Evolutionary conservation across 2,888 invertebrate genomes (phyloP).

Genomic region (Melanotus villosus): DNA sequence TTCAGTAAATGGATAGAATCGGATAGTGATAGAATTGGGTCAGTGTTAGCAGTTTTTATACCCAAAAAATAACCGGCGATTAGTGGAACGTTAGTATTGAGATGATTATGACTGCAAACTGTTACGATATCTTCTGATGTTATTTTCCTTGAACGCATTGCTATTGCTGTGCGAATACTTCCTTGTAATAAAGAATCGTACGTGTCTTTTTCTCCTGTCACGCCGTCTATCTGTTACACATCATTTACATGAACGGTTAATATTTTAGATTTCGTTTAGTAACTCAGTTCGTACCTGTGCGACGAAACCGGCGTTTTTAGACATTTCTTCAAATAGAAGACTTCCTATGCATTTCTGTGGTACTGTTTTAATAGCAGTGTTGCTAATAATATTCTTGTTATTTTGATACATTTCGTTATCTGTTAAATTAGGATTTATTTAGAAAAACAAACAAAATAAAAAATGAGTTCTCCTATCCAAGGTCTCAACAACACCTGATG

Average conservation of each 20-base stretch:
- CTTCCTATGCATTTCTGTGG: too few species aligned
- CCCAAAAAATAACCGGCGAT: constrained; percentile 69
- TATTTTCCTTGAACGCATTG: constrained; percentile 60
- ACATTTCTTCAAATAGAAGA: too few species aligned
- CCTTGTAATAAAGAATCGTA: constrained; percentile 57
- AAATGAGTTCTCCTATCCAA: too few species aligned
- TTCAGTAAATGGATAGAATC: constrained; percentile 54
- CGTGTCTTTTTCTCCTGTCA: constrained; percentile 59
- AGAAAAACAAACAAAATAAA: too few species aligned
- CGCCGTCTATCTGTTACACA: constrained; percentile 65
- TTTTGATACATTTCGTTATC: too few species aligned
- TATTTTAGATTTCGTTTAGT: too few species aligned
- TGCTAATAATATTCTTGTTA: constrained; percentile 47
- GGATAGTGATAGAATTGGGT: constrained; percentile 53
- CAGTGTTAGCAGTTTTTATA: constrained; percentile 56
- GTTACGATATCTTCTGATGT: constrained; percentile 67
- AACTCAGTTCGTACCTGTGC: too few species aligned
- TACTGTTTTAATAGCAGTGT: too few species aligned
- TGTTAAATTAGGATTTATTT: too few species aligned
- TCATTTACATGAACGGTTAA: too few species aligned
- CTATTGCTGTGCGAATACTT: not conserved
- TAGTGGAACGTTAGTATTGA: constrained; percentile 67
- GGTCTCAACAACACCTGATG: too few species aligned
- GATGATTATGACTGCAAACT: constrained; percentile 68
- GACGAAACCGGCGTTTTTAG: too few species aligned